A percentile compares a stretch with the other conserved stretches of the same genome.
phyloP scores from a whole-genome alignment of 2,113 vertebrate genomes.

The Pygoscelis adeliae region DNA sequence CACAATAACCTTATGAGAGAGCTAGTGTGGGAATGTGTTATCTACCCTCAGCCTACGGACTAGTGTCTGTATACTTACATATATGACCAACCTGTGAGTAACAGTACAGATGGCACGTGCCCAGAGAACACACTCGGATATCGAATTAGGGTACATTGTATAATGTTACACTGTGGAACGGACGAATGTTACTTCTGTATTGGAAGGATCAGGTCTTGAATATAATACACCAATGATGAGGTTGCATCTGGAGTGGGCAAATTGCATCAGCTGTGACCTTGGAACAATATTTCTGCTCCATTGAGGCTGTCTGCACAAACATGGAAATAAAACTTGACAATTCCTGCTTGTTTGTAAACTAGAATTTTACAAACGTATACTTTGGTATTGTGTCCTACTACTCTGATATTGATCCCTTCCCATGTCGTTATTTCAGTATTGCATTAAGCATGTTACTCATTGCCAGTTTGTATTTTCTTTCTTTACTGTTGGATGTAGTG shows the following conservation, averaged over 20 bases:
- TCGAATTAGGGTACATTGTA: not conserved
- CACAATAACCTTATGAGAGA: not conserved
- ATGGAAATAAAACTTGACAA: not conserved
- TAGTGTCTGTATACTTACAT: not conserved
- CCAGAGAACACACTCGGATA: not conserved
- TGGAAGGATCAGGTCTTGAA: not conserved
- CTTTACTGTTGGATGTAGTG: not conserved
- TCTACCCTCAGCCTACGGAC: not conserved
- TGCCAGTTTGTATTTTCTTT: not conserved
- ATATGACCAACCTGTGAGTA: not conserved
- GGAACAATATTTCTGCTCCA: not conserved
- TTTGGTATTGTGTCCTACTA: not conserved
- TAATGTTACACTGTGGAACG: not conserved
- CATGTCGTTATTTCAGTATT: not conserved
- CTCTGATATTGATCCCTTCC: not conserved
- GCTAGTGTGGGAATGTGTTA: not conserved
- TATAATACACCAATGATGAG: not conserved
- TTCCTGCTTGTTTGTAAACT: not conserved
- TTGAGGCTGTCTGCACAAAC: not conserved
- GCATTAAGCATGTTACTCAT: not conserved
- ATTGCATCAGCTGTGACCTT: not conserved
- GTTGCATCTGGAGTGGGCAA: not conserved
- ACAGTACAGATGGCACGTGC: not conserved
- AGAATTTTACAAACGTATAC: not conserved
- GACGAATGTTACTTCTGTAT: not conserved